Base-by-base conservation (phyloP, 1,140 invertebrate species). In the Pseudobourletiella spinata region DNA sequence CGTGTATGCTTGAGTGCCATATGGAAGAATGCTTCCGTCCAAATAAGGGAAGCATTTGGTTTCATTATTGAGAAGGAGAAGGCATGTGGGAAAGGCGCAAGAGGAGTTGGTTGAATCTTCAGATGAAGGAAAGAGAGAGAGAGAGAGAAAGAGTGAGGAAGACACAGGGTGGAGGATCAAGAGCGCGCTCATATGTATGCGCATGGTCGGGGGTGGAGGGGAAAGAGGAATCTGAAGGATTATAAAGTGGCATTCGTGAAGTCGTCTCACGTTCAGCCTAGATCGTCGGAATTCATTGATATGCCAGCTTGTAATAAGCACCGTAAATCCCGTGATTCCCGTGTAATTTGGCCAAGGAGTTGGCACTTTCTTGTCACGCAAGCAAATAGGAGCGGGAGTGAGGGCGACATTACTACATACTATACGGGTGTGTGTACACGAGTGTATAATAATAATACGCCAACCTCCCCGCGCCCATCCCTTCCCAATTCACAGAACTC, bases 241-340 rank as follows among this genome's bases (percentile, higher is more conserved):
- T 65, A 65, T 60, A 65, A 65, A 61, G 58, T 51, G 63, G 46
- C 29, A 65, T 63, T 68, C 63, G 46, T 22, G 25, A 18, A 69
- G 61, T 66, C 67, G 25, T 57, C 61, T 66, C 68, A 69, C 68
- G 68, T 69, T 58, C 64, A 51, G 50, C 44, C 56, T 48, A 64
- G 59, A 67, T 64, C 64, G 55, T 63, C 58, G 60, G 67, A 67
- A 67, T 67, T 63, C 68, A 67, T 70, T 70, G 68, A 70, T 70
- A 70, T 70, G 65, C 68, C 65, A 65, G 63, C 68, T 65, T 67
- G 68, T 70, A 70, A 70, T 70, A 70, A 70, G 68, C 63, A 67
- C 46, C 68, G 65, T 70, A 70, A 70, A 70, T 70, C 68, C 68
- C 59, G 68, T 66, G 68, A 69, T 70, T 67, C 68, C 57, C 52